Conservation (phyloP, 2,797 vertebrate species). For the Rhinophrynus dorsalis region DNA sequence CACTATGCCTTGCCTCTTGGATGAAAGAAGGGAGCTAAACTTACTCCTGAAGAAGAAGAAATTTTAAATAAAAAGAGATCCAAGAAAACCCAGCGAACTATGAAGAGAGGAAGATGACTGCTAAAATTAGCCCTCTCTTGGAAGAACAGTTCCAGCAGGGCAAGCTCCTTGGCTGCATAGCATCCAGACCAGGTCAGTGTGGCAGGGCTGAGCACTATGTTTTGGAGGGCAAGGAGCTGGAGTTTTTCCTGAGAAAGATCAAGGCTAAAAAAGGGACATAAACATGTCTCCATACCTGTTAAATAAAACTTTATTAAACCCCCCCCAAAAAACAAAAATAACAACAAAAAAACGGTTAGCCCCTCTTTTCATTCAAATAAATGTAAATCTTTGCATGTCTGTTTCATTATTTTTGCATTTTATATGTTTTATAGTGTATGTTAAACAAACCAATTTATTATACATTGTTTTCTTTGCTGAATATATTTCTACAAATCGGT, state of each 20-base stretch:
- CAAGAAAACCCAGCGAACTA: slow-evolving; percentile 96
- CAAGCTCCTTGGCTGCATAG: slow-evolving; percentile 94
- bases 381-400: too few relatives aligned
- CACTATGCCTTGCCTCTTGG: too few relatives aligned
- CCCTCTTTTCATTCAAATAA: too few relatives aligned
- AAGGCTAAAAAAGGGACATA: slow-evolving; percentile 99
- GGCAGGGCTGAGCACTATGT: slow-evolving; percentile 93
- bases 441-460: too few relatives aligned
- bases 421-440: too few relatives aligned
- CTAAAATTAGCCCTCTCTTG: slow-evolving; percentile 84
- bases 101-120: slow-evolving; percentile 83
- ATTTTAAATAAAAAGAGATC: slow-evolving; percentile 96
- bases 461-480: too few relatives aligned
- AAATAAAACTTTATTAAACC: slow-evolving; percentile 42
- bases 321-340: too few relatives aligned
- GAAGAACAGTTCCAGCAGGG: slow-evolving; percentile 97
- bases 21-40: too few relatives aligned
- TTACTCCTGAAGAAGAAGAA: slow-evolving; percentile 95
- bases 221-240: slow-evolving; percentile 94
- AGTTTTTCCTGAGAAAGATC: slow-evolving; percentile 97
- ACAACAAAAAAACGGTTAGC: too few relatives aligned
- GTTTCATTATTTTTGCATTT: too few relatives aligned
- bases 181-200: slow-evolving; percentile 93
- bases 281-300: too few relatives aligned
- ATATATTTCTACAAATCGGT: too few relatives aligned